These are phyloP conservation scores for Neolamprologus fasciatus DNA, from an alignment of 2,113 vertebrate species.

Conservation along the genomic window DNA sequence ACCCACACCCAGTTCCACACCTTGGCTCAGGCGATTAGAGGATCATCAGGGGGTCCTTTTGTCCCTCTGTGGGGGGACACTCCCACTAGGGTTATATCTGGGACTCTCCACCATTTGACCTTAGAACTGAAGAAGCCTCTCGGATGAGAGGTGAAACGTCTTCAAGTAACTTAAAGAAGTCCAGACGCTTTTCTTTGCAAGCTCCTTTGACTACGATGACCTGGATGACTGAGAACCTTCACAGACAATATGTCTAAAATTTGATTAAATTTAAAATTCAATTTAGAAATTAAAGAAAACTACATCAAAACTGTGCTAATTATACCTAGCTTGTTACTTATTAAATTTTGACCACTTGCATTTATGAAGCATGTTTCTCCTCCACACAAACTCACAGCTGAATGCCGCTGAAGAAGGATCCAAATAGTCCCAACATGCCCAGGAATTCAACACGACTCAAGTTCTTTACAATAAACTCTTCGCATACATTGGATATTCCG, in stretches of 20 bases:
- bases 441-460: conserved; percentile 90
- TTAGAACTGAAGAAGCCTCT: too few species aligned
- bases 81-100: too few species aligned
- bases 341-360: background rate
- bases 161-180: too few species aligned
- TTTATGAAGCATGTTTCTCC: background rate
- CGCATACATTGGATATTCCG: conserved; percentile 88
- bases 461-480: conserved; percentile 93
- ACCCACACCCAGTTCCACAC: too few species aligned
- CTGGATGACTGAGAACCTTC: too few species aligned
- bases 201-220: too few species aligned
- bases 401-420: conserved; percentile 96
- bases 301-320: background rate
- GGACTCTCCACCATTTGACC: too few species aligned
- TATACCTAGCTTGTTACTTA: background rate
- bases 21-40: too few species aligned
- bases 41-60: too few species aligned
- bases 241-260: background rate
- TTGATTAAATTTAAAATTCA: background rate
- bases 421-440: conserved; percentile 94
- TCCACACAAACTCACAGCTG: conserved; percentile 81
- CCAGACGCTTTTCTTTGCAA: too few species aligned
- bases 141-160: too few species aligned
- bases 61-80: too few species aligned
- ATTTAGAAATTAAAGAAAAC: background rate